These are phyloP conservation scores for Sebastes kiyomatsui DNA, from an alignment of 2,797 vertebrate genomes.

Conservation along the genomic window DNA sequence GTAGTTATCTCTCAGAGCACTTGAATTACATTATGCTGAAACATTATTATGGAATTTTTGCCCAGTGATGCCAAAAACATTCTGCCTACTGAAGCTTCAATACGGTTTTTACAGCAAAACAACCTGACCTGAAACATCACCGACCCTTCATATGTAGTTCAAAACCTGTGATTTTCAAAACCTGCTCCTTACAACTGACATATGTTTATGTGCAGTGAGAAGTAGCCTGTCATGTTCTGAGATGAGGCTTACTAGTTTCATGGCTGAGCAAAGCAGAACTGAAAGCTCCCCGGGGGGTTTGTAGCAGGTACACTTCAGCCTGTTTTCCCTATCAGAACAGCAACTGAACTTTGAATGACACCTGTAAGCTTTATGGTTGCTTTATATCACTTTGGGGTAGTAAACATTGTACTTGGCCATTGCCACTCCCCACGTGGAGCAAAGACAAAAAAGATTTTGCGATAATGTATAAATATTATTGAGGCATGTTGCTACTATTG, in stretches of 20 bases:
- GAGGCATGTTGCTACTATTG: constrained; percentile 8
- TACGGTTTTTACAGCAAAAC: not conserved
- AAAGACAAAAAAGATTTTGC: constrained; percentile 49
- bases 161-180: constrained; percentile 26
- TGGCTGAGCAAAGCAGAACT: constrained; percentile 47
- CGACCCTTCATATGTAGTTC: not conserved
- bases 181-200: constrained; percentile 8
- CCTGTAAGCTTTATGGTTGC: constrained; percentile 45
- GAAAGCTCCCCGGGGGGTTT: constrained; percentile 28
- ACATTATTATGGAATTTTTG: no score
- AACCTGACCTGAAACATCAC: not conserved
- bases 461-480: constrained; percentile 57
- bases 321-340: constrained; percentile 47
- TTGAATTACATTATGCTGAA: no score
- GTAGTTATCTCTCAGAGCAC: no score
- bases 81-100: no score
- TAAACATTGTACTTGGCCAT: constrained; percentile 46
- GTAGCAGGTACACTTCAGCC: constrained; percentile 46
- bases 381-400: constrained; percentile 49
- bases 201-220: constrained; percentile 27
- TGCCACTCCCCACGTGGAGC: constrained; percentile 17
- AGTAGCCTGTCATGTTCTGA: constrained; percentile 37
- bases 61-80: no score
- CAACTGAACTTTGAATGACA: constrained; percentile 69
- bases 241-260: constrained; percentile 27